Conservation (phyloP, 2,113 vertebrate genomes). For the Myotis brandtii region DNA sequence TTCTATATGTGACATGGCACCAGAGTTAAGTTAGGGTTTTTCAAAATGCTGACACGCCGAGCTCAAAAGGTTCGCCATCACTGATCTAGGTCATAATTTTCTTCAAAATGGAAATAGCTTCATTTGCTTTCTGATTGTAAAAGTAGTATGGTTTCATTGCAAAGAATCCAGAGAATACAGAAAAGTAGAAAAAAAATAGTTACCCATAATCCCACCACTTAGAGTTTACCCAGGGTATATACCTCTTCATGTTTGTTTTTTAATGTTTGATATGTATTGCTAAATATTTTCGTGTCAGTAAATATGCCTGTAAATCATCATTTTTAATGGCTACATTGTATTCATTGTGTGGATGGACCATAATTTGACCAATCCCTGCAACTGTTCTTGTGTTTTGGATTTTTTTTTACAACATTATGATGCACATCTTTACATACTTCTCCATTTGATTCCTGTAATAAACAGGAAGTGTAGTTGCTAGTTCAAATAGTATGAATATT, state of each 20-base stretch:
- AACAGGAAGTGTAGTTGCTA: neutral
- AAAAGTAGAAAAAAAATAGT: constrained; percentile 14
- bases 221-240: neutral
- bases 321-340: neutral
- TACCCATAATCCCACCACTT: neutral
- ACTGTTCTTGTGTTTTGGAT: neutral
- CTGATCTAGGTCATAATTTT: neutral
- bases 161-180: constrained; percentile 35
- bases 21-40: no score
- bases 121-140: constrained; percentile 39
- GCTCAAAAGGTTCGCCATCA: no score
- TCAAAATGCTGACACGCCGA: no score
- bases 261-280: neutral
- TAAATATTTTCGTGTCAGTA: constrained; percentile 56
- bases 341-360: neutral
- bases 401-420: neutral
- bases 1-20: no score
- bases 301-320: neutral
- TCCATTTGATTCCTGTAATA: neutral
- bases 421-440: neutral
- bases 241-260: constrained; percentile 17
- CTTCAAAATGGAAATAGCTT: constrained; percentile 1
- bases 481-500: constrained; percentile 27
- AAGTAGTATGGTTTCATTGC: neutral
- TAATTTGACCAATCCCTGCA: neutral